A percentile compares a stretch with the other conserved stretches of the same genome.
Evolutionary conservation across 2,888 invertebrate species (phyloP).

Genomic region (Mayetiola destructor): DNA sequence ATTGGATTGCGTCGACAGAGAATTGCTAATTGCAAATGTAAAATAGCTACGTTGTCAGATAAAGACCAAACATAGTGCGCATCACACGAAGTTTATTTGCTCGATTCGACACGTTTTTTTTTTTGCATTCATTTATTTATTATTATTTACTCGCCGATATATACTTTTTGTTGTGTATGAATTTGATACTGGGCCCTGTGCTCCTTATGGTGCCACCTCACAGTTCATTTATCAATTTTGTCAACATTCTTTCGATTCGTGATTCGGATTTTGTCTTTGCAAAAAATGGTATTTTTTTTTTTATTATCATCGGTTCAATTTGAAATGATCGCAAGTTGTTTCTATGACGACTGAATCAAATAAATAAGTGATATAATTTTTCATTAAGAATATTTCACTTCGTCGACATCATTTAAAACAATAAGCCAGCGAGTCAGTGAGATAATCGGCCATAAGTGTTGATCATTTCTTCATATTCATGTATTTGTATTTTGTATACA

Average conservation of each 20-base stretch:
- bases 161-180: neutral
- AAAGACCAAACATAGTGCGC: too few relatives aligned
- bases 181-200: too few relatives aligned
- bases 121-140: neutral
- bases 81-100: too few relatives aligned
- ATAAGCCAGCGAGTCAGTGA: neutral
- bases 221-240: neutral
- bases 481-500: neutral
- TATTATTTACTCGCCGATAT: neutral
- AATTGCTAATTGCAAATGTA: too few relatives aligned
- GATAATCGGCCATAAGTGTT: neutral
- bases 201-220: neutral
- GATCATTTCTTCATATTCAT: neutral
- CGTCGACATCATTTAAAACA: too few relatives aligned
- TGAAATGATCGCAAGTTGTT: neutral
- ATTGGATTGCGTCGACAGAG: too few relatives aligned
- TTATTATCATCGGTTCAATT: neutral
- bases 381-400: slow-evolving; percentile 10
- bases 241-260: neutral
- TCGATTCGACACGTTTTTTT: neutral
- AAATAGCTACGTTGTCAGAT: too few relatives aligned
- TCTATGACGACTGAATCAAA: neutral
- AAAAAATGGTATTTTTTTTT: neutral
- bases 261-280: neutral
- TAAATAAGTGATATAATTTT: neutral